A percentile compares a stretch with the other conserved stretches of the same genome.
Conservation (phyloP, 2,797 vertebrate species). For the Rhinogobio ventralis region DNA sequence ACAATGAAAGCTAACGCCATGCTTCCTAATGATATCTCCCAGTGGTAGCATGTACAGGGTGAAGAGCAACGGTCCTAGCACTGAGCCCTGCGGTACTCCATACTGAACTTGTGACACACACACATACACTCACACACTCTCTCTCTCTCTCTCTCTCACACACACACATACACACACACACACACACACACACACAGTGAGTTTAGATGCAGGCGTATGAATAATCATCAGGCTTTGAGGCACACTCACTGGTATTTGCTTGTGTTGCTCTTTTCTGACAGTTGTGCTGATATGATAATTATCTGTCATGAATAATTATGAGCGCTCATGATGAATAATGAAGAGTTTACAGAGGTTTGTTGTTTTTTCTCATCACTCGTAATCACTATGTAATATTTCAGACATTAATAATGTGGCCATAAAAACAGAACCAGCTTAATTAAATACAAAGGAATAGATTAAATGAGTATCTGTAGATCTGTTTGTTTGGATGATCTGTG, state of each 20-base stretch:
- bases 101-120: no score
- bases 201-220: background rate
- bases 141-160: no score
- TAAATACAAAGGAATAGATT: background rate
- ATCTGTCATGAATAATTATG: constrained; percentile 54
- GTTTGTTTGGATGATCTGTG: background rate
- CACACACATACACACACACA: background rate
- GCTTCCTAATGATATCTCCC: no score
- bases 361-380: constrained; percentile 5
- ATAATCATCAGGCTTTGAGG: constrained; percentile 16
- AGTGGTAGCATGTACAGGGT: no score
- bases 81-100: no score
- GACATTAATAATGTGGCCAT: background rate
- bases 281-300: constrained; percentile 48
- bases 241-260: background rate
- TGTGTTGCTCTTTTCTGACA: constrained; percentile 35
- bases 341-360: constrained; percentile 46
- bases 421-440: constrained; percentile 13
- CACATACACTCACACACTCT: background rate
- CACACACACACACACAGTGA: background rate
- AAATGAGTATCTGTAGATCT: no score
- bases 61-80: no score
- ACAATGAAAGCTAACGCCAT: no score
- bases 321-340: constrained; percentile 41
- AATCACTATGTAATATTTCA: background rate